These are phyloP conservation scores for Drosophila elegans DNA, from an alignment of 1,140 invertebrate genomes.

Conservation along the genomic window DNA sequence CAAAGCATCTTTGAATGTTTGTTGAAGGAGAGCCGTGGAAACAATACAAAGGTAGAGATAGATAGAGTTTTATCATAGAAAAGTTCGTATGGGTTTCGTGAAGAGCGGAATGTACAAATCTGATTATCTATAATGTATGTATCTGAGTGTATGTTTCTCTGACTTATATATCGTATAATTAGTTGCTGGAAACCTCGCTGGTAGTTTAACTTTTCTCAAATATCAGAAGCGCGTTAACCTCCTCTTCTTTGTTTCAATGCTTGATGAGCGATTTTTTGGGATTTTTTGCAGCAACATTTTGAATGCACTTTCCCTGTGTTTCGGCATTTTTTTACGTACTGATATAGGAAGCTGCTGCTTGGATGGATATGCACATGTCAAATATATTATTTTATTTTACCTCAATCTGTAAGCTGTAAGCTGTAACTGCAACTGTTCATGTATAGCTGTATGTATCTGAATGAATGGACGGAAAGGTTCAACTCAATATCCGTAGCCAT, in stretches of 20 bases:
- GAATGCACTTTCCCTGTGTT: constrained; percentile 59
- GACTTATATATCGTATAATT: constrained; percentile 66
- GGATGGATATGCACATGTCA: constrained; percentile 51
- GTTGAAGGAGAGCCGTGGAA: constrained; percentile 53
- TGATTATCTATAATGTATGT: constrained; percentile 54
- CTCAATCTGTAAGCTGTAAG: constrained; percentile 4
- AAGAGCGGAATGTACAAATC: constrained; percentile 50
- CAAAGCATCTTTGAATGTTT: constrained; percentile 56
- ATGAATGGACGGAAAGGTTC: constrained; percentile 78
- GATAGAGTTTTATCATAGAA: constrained; percentile 63
- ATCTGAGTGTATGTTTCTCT: constrained; percentile 34
- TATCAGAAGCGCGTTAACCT: constrained; percentile 40
- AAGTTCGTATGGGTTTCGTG: constrained; percentile 54
- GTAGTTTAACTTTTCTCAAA: constrained; percentile 54
- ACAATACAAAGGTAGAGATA: constrained; percentile 49
- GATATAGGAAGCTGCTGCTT: constrained; percentile 51
- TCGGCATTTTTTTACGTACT: constrained; percentile 57
- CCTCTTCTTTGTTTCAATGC: constrained; percentile 5
- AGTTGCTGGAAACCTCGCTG: constrained; percentile 80
- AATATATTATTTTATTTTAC: constrained; percentile 27
- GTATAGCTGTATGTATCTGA: constrained; percentile 50
- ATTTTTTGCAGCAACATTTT: constrained; percentile 67
- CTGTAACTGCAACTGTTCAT: constrained; percentile 21
- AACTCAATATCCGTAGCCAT: constrained; percentile 63
- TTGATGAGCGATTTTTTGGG: constrained; percentile 16